Conservation (phyloP, 2,113 vertebrate species). For the Thunnus maccoyii region DNA sequence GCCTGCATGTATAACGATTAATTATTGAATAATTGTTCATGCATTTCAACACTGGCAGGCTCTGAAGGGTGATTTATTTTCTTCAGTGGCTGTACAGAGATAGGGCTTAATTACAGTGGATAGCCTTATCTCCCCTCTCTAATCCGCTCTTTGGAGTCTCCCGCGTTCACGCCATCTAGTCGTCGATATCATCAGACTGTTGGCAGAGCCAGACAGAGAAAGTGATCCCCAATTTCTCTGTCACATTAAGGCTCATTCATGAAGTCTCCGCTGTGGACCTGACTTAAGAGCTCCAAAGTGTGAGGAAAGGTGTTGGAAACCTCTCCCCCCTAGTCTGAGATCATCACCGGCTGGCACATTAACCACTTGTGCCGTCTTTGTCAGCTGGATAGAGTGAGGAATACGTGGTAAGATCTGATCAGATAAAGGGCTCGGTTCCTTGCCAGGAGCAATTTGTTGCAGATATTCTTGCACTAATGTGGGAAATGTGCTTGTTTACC, state of each 20-base stretch:
- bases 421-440: conserved; percentile 64
- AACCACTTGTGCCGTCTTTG: conserved; percentile 54
- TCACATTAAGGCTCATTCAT: conserved; percentile 76
- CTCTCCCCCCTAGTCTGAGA: conserved; percentile 42
- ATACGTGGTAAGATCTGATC: conserved; percentile 62
- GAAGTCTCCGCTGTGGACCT: conserved; percentile 64
- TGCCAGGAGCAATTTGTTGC: conserved; percentile 66
- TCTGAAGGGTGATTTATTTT: conserved; percentile 90
- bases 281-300: conserved; percentile 61
- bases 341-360: conserved; percentile 52
- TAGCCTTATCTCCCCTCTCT: conserved; percentile 86
- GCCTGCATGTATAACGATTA: conserved; percentile 91
- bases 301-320: conserved; percentile 53
- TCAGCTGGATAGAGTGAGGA: conserved; percentile 61
- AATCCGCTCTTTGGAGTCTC: conserved; percentile 75
- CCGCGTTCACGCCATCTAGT: conserved; percentile 65
- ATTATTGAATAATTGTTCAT: conserved; percentile 95
- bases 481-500: conserved; percentile 47
- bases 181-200: conserved; percentile 74
- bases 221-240: conserved; percentile 75
- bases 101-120: conserved; percentile 88
- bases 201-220: conserved; percentile 70
- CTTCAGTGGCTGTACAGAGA: conserved; percentile 80
- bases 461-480: conserved; percentile 59
- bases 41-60: conserved; percentile 88